Evolutionary conservation across 2,113 vertebrate species (phyloP), one percentile per base, ranked within the genome.

Genomic region (pig (Sus scrofa)): DNA sequence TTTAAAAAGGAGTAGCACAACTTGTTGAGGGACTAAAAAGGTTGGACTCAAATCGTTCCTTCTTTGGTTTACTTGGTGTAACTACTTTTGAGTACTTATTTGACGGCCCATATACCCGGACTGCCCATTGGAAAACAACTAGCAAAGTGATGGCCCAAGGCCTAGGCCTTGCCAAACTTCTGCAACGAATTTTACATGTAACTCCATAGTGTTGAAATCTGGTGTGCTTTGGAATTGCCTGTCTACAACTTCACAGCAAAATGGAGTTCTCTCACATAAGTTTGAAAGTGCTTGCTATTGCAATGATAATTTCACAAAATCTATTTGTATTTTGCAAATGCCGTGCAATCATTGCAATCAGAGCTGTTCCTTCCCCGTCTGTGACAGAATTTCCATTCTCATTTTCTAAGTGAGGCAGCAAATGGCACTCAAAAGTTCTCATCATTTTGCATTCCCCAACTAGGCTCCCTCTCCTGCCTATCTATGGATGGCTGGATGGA

Each of bases 1-100:
- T 89, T 97, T 97, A 94, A 94, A 82, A 88, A 97, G 70, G 65
- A 86, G 32, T 78, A 87, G 91, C 26, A 32, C 56, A 86, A 92
- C 7, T 93, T 97, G 60, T 73, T 96, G 65, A 89, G 70, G 65
- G 67, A 81, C 62, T 79, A 52, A 95, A 74, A 60, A 89, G 84
- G 19, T 71, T 82, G 32, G 54, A 79, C 86, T 94, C 58, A 79
- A 58, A 94, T 60, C 0, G 0, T 85, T 39, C 88, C 32, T 52
- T 52, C n/a, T 92, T 96, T 77, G 65, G 95, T 20, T 63, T 75
- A 62, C 15, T n/a, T n/a, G n/a, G n/a, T n/a, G n/a, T n/a, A n/a
- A n/a, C n/a, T 81, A 60, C 54, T 82, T 88, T 81, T 89, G 58
- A 77, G 52, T 74, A 58, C 71, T 71, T 88, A 52, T 50, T 91